Evolutionary conservation across 2,797 vertebrate species (phyloP), one percentile per base, ranked within the genome.

Genomic region (Odontamblyopus lacepedii): DNA sequence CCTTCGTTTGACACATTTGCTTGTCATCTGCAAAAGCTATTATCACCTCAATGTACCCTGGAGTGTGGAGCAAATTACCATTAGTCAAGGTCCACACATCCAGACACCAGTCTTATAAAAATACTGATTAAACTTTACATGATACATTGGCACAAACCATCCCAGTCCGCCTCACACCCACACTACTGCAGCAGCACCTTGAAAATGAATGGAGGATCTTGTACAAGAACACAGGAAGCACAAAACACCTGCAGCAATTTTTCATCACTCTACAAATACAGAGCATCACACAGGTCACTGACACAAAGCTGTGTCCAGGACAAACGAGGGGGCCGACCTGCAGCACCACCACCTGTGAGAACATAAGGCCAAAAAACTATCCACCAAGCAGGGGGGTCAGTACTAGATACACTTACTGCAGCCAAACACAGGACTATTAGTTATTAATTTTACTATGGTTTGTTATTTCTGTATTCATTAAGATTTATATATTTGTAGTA

Each of bases 21-120:
- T 63, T 51, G 19, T 71, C 62, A 69, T 73, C 81, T 85, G 75
- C 19, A 69, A 57, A 51, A 72, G 6, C 69, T 75, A 83, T 84
- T 77, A 83, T 72, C 76, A 69, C 82, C 38, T 61, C 56, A 70
- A 75, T 41, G 26, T 51, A 61, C 73, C 64, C 68, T 7, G 4
- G 72, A 62, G 82, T 60, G 59, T 60, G 50, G 50, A 53, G 63
- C 66, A 70, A 74, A 62, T 75, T 55, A 73, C 35, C 38, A 65
- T 78, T 2, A 67, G 32, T 53, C 26, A 63, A 50, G 44, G 64
- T 44, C 55, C 55, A 56, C 63, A 48, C 44, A 51, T 56, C n/a
- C 44, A 68, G 8, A 66, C 62, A 32, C 4, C 72, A 32, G 62
- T 2, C 70, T 77, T 56, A 67, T 70, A 69, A 67, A 79, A 60